Base-by-base conservation (phyloP, 2,888 invertebrate species). In the Watsonalla binaria region DNA sequence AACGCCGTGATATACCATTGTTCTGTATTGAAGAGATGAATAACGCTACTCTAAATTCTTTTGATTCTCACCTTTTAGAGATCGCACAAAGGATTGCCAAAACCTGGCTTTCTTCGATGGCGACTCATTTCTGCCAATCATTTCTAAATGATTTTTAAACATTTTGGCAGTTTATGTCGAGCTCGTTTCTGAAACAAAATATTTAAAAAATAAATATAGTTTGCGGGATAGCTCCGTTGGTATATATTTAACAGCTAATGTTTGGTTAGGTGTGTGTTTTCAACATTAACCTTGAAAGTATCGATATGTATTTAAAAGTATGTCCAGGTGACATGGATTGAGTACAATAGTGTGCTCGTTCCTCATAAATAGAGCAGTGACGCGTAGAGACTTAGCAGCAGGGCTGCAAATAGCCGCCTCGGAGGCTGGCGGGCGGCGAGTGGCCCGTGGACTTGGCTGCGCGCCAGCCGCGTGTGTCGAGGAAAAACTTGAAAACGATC, bases 61-160 rank as follows among this genome's bases (percentile, higher is more conserved):
- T 45, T 11, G 51, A 34, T 58, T 62, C 87, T 91, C 91, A 97
- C 97, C 97, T 94, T 97, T 97, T 72, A 97, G 93, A 92, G 97
- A 97, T 90, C 97, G 94, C 87, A 97, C 96, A 90, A 95, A 97
- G 82, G 96, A 96, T 92, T 96, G 96, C 97, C 97, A 97, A 92
- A 97, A 97, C 92, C 94, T 97, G 86, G 97, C 97, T 92, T 97
- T 97, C 93, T 96, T 96, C 92, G 96, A 95, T 84, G 96, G 94
- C 86, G 95, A 94, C 92, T 97, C 97, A 89, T 97, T 96, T 92
- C 96, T 95, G 92, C 96, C 96, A 87, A 97, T 97, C 96, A 97
- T 96, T 92, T 96, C 96, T 92, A 97, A 94, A 92, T 97, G 97
- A 91, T 92, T 95, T 93, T 95, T 96, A 92, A 96, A 96, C 95